Evolutionary conservation across 1,140 invertebrate genomes (phyloP).

Genomic region (Triops longicaudatus): DNA sequence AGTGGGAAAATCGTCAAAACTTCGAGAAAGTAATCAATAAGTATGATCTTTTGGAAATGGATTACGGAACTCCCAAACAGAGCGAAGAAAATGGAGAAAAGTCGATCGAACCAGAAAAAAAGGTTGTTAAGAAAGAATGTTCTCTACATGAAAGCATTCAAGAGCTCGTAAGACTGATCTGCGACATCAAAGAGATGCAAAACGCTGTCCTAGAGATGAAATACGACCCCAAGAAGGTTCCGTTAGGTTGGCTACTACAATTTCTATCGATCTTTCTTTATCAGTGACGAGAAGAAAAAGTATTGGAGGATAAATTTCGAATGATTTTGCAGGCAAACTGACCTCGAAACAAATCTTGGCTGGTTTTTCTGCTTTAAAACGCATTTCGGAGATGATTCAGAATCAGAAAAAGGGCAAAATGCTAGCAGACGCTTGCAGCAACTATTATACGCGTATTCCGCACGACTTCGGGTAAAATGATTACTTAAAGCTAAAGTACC

Average conservation of each 20-base stretch:
- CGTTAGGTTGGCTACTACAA: slow-evolving; percentile 32
- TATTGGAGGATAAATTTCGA: no score
- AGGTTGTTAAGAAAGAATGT: not conserved
- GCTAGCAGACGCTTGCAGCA: slow-evolving; percentile 42
- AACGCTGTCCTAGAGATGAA: slow-evolving; percentile 45
- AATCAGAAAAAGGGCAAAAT: slow-evolving; percentile 29
- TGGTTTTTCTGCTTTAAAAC: slow-evolving; percentile 46
- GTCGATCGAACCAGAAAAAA: not conserved
- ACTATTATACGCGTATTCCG: slow-evolving; percentile 52
- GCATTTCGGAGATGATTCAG: slow-evolving; percentile 41
- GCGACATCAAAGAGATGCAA: slow-evolving; percentile 49
- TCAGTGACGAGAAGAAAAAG: no score
- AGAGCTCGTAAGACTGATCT: slow-evolving; percentile 46
- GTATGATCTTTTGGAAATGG: slow-evolving; percentile 39
- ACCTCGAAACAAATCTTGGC: slow-evolving; percentile 48
- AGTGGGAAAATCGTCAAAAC: slow-evolving; percentile 41
- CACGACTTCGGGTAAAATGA: slow-evolving; percentile 48
- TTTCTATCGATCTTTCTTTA: no score
- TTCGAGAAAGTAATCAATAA: slow-evolving; percentile 46
- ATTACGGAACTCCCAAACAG: slow-evolving; percentile 33
- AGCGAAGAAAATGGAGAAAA: not conserved
- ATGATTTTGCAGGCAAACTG: slow-evolving; percentile 41
- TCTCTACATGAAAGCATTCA: not conserved
- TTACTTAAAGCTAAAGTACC: no score
- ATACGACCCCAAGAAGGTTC: slow-evolving; percentile 38